phyloP scores from a whole-genome alignment of 1,140 invertebrate species.

The Telenomus remus region DNA sequence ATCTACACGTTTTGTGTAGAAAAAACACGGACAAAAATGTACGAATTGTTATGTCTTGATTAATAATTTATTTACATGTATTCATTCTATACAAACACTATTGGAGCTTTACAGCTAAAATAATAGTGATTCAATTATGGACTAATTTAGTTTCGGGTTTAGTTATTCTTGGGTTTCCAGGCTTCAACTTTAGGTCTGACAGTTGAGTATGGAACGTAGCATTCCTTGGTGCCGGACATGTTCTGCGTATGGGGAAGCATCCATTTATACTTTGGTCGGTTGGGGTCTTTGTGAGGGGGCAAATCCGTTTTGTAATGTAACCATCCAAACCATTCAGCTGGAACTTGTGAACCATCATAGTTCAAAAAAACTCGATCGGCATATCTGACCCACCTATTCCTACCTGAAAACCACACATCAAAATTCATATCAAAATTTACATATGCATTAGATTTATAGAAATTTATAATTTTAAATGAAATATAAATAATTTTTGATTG shows the following conservation, averaged over 20 bases:
- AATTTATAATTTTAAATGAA: too few species aligned
- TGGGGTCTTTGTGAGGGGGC: slow-evolving; percentile 79
- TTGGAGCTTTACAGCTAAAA: too few species aligned
- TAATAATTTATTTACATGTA: too few species aligned
- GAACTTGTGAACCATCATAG: slow-evolving; percentile 95
- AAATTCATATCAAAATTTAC: slow-evolving; percentile 6
- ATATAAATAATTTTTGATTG: too few species aligned
- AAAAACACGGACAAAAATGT: too few species aligned
- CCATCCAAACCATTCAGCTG: slow-evolving; percentile 94
- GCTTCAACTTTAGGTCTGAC: slow-evolving; percentile 88
- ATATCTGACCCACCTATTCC: slow-evolving; percentile 97
- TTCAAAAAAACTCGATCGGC: slow-evolving; percentile 83
- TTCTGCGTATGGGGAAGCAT: slow-evolving; percentile 90
- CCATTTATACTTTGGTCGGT: slow-evolving; percentile 89
- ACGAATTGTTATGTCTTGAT: background rate
- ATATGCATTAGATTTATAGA: too few species aligned
- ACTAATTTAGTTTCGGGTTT: background rate
- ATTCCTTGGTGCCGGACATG: slow-evolving; percentile 83
- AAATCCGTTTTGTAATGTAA: slow-evolving; percentile 85
- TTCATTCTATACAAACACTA: too few species aligned
- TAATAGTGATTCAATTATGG: too few species aligned
- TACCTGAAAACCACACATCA: slow-evolving; percentile 73
- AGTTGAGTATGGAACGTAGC: slow-evolving; percentile 94
- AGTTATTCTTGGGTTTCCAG: slow-evolving; percentile 81
- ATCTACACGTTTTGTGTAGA: too few species aligned